Evolutionary conservation across 2,113 vertebrate genomes (phyloP), one percentile per base, ranked within the genome.

Genomic region (Mustela lutreola): DNA sequence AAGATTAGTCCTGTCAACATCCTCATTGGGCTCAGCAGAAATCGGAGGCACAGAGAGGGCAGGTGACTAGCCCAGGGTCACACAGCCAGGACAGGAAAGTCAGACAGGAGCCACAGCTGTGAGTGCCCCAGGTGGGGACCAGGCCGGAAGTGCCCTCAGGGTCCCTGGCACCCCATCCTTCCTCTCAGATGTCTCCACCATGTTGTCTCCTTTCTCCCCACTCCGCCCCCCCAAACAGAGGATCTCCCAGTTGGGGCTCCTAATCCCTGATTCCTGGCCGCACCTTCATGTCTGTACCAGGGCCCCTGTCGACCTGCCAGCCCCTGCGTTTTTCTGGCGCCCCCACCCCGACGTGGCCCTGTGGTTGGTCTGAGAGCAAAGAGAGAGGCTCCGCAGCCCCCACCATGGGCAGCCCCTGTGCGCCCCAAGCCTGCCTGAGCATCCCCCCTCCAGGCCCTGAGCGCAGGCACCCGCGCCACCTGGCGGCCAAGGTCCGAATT

Each of bases 141-240:
- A 73, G 70, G n/a, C 1, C 4, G 18, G 19, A 2, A 11, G n/a
- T 36, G 19, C n/a, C 67, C 18, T 73, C 70, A 39, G 70, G 9
- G 8, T 39, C 19, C 19, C n/a, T 1, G 19, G 70, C 1, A 39
- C 70, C 0, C 15, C 18, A 4, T 3, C 9, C 70, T 39, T 39
- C 70, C 8, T 22, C 70, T 11, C n/a, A 39, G n/a, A 39, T 22
- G 4, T 39, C 19, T 67, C 65, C 33, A n/a, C 65, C 33, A 1
- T 63, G 4, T 63, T 63, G 4, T 5, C 62, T 63, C 62, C 62
- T 63, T 63, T 28, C 24, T 63, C 24, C 4, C 14, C 50, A 50
- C 50, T 50, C 12, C 36, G 36, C 36, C 12, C 50, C 50, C 12
- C 50, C 50, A 50, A 50, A 2, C 50, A 53, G 50, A 53, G 50